Evolutionary conservation across 2,888 invertebrate species (phyloP).

Genomic region (Corythucha ciliata): DNA sequence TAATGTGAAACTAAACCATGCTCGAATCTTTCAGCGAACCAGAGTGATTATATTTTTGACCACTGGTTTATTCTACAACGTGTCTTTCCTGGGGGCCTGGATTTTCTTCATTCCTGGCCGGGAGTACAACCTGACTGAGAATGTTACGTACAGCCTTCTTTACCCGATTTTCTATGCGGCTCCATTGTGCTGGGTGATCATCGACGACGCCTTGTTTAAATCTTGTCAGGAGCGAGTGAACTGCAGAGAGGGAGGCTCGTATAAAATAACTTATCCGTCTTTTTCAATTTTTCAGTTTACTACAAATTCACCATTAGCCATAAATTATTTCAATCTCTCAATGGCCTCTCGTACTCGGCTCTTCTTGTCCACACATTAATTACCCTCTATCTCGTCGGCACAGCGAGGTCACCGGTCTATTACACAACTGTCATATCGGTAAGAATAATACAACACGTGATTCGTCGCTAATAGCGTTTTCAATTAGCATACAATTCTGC

Average conservation of each 20-base stretch:
- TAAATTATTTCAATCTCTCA: conserved; percentile 23
- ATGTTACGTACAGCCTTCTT: conserved; percentile 39
- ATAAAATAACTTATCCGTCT: neutral
- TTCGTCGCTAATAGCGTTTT: too few species aligned
- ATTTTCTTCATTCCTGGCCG: conserved; percentile 39
- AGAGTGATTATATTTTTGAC: conserved; percentile 12
- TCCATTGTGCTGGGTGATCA: conserved; percentile 39
- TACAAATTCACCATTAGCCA: conserved; percentile 16
- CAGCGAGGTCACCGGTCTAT: conserved; percentile 22
- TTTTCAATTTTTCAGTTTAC: conserved; percentile 19
- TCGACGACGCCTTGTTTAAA: conserved; percentile 39
- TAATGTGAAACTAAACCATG: too few species aligned
- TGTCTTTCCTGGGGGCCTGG: conserved; percentile 34
- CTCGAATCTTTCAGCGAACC: too few species aligned
- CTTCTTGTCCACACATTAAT: conserved; percentile 28
- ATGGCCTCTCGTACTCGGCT: conserved; percentile 26
- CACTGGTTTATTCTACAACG: neutral
- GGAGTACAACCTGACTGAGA: conserved; percentile 35
- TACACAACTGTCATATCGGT: conserved; percentile 22
- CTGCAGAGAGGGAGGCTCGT: neutral
- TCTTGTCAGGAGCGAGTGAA: conserved; percentile 35
- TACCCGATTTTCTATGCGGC: conserved; percentile 40
- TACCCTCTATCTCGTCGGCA: conserved; percentile 23
- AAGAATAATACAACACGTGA: conserved; percentile 2
- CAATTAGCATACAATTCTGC: too few species aligned